These are phyloP conservation scores for Halichoeres trimaculatus DNA, from an alignment of 2,113 vertebrate species.

Conservation along the genomic window DNA sequence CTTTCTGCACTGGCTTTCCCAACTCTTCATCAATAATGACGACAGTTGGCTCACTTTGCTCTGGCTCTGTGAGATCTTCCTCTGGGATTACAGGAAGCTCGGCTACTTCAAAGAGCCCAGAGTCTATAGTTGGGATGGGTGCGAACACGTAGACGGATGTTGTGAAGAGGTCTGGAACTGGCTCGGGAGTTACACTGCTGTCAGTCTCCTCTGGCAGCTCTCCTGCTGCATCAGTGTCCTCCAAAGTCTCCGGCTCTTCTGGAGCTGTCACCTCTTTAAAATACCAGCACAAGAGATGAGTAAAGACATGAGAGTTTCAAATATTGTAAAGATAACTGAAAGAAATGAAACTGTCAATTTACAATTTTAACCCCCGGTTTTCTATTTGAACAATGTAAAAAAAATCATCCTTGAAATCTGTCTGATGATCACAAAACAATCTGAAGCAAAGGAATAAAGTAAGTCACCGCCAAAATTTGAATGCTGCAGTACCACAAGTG, in stretches of 20 bases:
- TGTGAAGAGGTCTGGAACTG: slow-evolving; percentile 27
- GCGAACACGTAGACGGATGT: not conserved
- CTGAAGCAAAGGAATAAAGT: too few species aligned
- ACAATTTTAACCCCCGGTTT: too few species aligned
- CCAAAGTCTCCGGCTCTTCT: slow-evolving; percentile 66
- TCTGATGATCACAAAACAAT: too few species aligned
- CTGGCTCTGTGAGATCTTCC: slow-evolving; percentile 15
- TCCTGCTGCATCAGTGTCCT: slow-evolving; percentile 33
- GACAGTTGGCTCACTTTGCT: slow-evolving; percentile 9
- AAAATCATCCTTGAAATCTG: too few species aligned
- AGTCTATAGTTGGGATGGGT: slow-evolving; percentile 40
- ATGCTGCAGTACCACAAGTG: too few species aligned
- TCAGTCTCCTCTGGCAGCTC: slow-evolving; percentile 24
- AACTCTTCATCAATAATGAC: slow-evolving; percentile 58
- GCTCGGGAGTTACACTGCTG: slow-evolving; percentile 10
- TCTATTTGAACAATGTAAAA: too few species aligned
- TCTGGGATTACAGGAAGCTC: slow-evolving; percentile 17
- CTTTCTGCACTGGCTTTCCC: slow-evolving; percentile 6
- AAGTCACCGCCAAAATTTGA: too few species aligned
- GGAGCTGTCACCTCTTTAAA: slow-evolving; percentile 64
- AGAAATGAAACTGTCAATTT: too few species aligned
- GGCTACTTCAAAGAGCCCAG: slow-evolving; percentile 65
- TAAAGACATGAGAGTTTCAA: slow-evolving; percentile 12
- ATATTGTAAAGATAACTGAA: not conserved
- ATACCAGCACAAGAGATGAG: slow-evolving; percentile 28